phyloP scores from a whole-genome alignment of 2,797 vertebrate genomes.

The Loriculus beryllinus region DNA sequence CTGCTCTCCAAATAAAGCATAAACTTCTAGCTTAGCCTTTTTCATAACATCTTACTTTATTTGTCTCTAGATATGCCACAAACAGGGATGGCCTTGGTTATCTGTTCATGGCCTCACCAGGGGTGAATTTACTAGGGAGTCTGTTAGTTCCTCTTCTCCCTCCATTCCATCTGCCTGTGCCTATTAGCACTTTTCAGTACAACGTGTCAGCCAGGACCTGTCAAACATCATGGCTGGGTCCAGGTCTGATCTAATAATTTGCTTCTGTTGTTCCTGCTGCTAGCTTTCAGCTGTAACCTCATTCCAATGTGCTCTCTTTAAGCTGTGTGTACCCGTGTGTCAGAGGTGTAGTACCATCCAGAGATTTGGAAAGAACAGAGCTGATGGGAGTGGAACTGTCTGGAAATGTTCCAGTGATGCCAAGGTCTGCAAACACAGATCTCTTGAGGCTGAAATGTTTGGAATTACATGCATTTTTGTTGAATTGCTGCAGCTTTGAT shows the following conservation, averaged over 20 bases:
- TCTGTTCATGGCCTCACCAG: not conserved
- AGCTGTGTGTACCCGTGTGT: not conserved
- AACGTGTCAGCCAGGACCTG: not conserved
- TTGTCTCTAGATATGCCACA: not conserved
- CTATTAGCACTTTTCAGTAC: not conserved
- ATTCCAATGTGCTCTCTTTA: not conserved
- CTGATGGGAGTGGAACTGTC: not conserved
- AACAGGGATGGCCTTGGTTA: not conserved
- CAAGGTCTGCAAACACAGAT: slow-evolving; percentile 20
- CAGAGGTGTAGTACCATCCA: not conserved
- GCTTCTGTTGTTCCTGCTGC: not conserved
- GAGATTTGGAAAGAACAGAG: not conserved
- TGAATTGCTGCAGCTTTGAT: slow-evolving; percentile 31
- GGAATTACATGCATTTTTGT: slow-evolving; percentile 51
- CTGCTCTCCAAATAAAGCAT: not conserved
- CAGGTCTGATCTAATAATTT: not conserved
- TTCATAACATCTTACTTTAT: not conserved
- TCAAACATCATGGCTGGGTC: not conserved
- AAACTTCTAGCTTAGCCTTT: not conserved
- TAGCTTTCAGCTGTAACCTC: not conserved
- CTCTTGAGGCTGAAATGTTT: slow-evolving; percentile 28
- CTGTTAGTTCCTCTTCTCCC: not conserved
- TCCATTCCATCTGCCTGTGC: not conserved
- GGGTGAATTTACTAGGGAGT: not conserved
- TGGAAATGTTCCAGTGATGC: slow-evolving; percentile 22